phyloP scores from a whole-genome alignment of 2,888 invertebrate species.

The Lithophane socia region DNA sequence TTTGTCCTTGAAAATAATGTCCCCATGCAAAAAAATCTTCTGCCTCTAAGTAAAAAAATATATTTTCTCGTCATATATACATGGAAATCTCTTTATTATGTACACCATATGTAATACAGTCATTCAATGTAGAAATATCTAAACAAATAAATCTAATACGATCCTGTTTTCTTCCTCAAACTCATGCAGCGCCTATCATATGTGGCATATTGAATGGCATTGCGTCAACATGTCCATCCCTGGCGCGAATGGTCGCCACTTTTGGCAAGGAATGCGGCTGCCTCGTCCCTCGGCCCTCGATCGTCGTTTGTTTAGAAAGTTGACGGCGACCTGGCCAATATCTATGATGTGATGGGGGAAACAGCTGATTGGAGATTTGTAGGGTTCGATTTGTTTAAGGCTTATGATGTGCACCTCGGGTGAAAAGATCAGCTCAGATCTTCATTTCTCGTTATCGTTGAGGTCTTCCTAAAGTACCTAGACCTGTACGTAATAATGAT shows the following conservation, averaged over 20 bases:
- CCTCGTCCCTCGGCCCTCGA: conserved; percentile 47
- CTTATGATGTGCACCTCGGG: too few species aligned
- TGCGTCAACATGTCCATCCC: conserved; percentile 81
- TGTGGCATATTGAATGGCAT: conserved; percentile 77
- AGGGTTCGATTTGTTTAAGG: background rate
- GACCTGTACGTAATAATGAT: background rate
- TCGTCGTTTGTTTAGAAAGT: conserved; percentile 69
- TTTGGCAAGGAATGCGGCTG: conserved; percentile 81
- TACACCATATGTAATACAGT: background rate
- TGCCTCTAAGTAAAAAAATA: background rate
- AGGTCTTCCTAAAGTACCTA: background rate
- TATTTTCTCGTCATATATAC: background rate
- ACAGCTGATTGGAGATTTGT: conserved; percentile 45
- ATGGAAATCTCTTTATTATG: background rate
- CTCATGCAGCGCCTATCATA: conserved; percentile 59
- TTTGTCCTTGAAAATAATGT: too few species aligned
- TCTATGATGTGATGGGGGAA: conserved; percentile 12
- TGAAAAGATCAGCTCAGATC: too few species aligned
- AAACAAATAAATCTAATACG: background rate
- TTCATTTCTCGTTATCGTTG: background rate
- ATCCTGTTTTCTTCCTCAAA: conserved; percentile 28
- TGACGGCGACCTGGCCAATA: conserved; percentile 37
- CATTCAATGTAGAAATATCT: background rate
- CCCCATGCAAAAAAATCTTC: too few species aligned
- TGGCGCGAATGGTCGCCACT: conserved; percentile 70